These are phyloP conservation scores for Stegastes partitus DNA, from an alignment of 2,113 vertebrate species.

Conservation along the genomic window DNA sequence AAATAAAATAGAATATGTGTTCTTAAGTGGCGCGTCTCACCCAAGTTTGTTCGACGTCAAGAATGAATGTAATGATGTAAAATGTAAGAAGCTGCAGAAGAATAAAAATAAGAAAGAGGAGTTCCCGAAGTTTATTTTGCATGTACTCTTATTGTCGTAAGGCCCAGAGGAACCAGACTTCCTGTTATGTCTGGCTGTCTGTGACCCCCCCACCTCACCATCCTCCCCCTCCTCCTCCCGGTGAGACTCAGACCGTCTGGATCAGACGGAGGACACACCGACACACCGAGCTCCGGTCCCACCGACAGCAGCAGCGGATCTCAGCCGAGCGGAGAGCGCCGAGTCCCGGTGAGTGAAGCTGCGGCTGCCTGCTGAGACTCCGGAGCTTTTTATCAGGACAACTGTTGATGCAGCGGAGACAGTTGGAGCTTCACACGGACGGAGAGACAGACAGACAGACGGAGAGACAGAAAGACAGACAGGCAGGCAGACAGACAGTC, in stretches of 20 bases:
- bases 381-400: conserved; percentile 13
- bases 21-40: no score
- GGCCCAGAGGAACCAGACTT: conserved; percentile 37
- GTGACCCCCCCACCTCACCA: conserved; percentile 16
- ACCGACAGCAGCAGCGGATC: conserved; percentile 21
- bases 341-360: conserved; percentile 49
- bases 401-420: conserved; percentile 52
- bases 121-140: background rate
- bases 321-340: conserved; percentile 28
- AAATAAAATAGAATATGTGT: no score
- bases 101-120: no score
- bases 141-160: conserved; percentile 52
- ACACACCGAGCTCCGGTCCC: conserved; percentile 3
- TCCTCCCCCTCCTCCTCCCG: background rate
- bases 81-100: no score
- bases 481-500: background rate
- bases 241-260: conserved; percentile 32
- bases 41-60: no score
- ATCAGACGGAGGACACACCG: conserved; percentile 19
- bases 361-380: conserved; percentile 3
- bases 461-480: background rate
- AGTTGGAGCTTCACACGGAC: background rate
- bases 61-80: no score
- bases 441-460: background rate
- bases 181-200: conserved; percentile 72